Evolutionary conservation across 2,888 invertebrate species (phyloP), one percentile per base, ranked within the genome.

Genomic region (Cyclophora albipunctata): DNA sequence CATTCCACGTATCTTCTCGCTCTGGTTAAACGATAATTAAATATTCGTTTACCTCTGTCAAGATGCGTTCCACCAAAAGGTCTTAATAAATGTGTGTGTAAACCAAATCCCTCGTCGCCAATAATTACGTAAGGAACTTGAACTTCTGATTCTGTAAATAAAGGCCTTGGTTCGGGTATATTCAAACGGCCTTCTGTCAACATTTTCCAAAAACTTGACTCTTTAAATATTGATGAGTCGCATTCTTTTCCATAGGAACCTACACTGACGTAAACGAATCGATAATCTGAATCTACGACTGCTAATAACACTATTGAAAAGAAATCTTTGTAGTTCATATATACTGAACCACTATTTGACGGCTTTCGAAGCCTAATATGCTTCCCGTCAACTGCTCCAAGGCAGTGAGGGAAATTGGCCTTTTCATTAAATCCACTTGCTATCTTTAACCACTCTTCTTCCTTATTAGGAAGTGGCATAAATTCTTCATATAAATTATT

Each of bases 211-310:
- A 65, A 60, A 41, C 4, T 52, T 41, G 58, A 52, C 45, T 65
- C 61, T 41, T 60, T 53, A 54, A 62, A 64, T 57, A 67, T 56
- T 57, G 62, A 49, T 40, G 60, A 60, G 50, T 64, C 64, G 51
- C 61, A 48, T 54, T 62, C 62, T 58, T 51, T 61, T 35, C 66
- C 64, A 58, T 47, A 63, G 34, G 58, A 52, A 43, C 60, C 60
- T 34, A 58, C 53, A 51, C 52, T 34, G 45, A 60, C 51, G 51
- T 50, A 57, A 45, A 46, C 54, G 47, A 58, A 60, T 48, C 46
- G 50, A 49, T 58, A 58, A 54, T 57, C 42, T 50, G 58, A 51
- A 54, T 60, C 58, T 40, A 54, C 56, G 41, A 56, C 49, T 7
- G 55, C 55, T 51, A 54, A 46, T 47, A 57, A 51, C 35, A 55